Percentiles rank a stretch among this genome's conserved stretches.
phyloP scores from a whole-genome alignment of 2,113 vertebrate species.

The Willisornis vidua region DNA sequence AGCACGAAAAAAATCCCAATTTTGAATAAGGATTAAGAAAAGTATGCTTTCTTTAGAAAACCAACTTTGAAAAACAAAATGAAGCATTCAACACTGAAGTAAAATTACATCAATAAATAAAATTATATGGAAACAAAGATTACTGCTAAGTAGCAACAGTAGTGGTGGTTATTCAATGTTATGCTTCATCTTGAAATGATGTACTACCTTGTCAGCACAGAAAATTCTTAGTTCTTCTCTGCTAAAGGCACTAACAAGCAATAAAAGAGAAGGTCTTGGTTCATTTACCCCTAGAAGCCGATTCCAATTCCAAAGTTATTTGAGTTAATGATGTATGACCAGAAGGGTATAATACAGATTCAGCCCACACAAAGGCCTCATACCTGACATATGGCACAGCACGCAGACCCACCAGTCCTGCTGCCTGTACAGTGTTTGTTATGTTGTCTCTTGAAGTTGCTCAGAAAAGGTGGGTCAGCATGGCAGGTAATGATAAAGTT shows the following conservation, averaged over 20 bases:
- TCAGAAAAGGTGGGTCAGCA: background rate
- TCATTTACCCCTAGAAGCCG: background rate
- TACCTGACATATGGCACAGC: background rate
- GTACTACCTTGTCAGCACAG: conserved; percentile 6
- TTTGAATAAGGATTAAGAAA: background rate
- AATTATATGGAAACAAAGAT: background rate
- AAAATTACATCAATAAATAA: background rate
- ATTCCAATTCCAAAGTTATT: conserved; percentile 25
- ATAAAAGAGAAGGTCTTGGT: conserved; percentile 17
- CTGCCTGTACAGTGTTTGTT: background rate
- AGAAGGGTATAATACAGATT: background rate
- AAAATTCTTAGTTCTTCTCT: conserved; percentile 24
- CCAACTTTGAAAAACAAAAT: background rate
- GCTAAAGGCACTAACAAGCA: conserved; percentile 1
- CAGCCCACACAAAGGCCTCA: rapidly evolving
- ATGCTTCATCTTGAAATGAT: background rate
- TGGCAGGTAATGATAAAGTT: rapidly evolving
- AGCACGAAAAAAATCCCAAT: background rate
- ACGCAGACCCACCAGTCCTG: background rate
- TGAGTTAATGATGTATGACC: conserved; percentile 6
- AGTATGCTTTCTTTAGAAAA: background rate
- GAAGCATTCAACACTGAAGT: background rate
- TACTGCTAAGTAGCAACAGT: background rate
- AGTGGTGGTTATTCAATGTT: background rate
- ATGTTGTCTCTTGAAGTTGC: background rate